Evolutionary conservation across 2,113 vertebrate species (phyloP).

Genomic region (Chaenogobius annularis): DNA sequence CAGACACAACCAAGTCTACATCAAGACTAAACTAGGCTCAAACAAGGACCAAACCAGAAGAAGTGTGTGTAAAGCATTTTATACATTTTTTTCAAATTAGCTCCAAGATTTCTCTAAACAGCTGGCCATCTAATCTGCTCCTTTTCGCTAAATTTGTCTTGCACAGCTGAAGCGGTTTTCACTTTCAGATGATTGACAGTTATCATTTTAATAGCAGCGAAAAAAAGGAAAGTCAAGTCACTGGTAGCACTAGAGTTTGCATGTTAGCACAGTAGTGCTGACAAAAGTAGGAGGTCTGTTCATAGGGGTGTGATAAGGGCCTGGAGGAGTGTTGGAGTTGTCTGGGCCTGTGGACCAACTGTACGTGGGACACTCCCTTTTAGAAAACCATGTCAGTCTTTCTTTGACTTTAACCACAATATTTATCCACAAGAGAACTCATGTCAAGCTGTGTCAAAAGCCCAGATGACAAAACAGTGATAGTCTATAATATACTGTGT

Average conservation of each 20-base stretch:
- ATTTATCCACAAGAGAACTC: not conserved
- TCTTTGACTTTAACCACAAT: constrained; percentile 21
- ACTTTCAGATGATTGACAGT: not conserved
- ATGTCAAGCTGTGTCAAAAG: not conserved
- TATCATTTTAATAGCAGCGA: not conserved
- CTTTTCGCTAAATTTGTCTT: no score
- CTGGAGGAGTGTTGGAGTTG: constrained; percentile 22
- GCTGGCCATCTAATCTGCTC: no score
- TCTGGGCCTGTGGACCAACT: constrained; percentile 32
- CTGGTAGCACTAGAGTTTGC: not conserved
- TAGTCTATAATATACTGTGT: not conserved
- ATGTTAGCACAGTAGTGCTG: not conserved
- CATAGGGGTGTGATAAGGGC: constrained; percentile 13
- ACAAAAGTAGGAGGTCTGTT: constrained; percentile 6
- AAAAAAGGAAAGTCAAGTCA: not conserved
- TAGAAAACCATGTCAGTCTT: constrained; percentile 20
- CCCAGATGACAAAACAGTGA: not conserved
- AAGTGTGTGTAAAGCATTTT: no score
- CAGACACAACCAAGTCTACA: no score
- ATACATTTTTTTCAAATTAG: no score
- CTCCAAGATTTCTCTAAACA: no score
- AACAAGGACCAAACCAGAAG: no score
- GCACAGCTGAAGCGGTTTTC: no score
- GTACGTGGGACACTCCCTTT: constrained; percentile 22
- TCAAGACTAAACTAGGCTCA: no score